Conservation (phyloP, 2,888 invertebrate genomes). For the Callosobruchus maculatus region DNA sequence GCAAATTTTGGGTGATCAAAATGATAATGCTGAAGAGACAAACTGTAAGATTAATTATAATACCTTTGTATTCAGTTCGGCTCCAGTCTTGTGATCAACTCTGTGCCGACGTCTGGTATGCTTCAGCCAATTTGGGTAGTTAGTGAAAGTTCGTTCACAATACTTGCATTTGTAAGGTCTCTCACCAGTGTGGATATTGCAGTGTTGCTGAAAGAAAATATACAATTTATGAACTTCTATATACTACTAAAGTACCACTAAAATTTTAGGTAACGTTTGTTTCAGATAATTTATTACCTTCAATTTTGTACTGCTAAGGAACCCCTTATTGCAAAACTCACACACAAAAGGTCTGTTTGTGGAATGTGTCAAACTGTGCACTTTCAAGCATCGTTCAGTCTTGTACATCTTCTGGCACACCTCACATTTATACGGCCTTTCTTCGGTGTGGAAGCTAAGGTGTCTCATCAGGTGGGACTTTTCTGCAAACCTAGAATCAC, state of each 20-base stretch:
- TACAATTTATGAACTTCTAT: neutral
- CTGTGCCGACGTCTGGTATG: slow-evolving; percentile 57
- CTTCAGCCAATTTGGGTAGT: slow-evolving; percentile 58
- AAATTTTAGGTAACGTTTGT: too few species aligned
- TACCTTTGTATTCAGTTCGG: slow-evolving; percentile 25
- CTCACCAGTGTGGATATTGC: slow-evolving; percentile 56
- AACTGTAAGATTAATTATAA: too few species aligned
- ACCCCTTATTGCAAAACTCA: slow-evolving; percentile 55
- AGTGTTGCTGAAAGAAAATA: slow-evolving; percentile 48
- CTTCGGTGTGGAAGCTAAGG: slow-evolving; percentile 47
- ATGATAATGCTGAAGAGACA: too few species aligned
- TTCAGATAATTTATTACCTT: too few species aligned
- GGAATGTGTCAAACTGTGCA: slow-evolving; percentile 55
- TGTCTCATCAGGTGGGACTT: slow-evolving; percentile 48
- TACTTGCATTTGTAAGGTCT: slow-evolving; percentile 56
- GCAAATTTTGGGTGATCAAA: too few species aligned
- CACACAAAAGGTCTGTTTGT: slow-evolving; percentile 55
- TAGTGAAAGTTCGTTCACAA: slow-evolving; percentile 56
- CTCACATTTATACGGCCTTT: slow-evolving; percentile 48
- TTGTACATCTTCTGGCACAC: slow-evolving; percentile 56
- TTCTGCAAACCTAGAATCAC: slow-evolving; percentile 44
- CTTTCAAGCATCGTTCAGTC: slow-evolving; percentile 57
- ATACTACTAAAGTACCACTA: too few species aligned
- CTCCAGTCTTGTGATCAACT: slow-evolving; percentile 45
- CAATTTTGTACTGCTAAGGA: slow-evolving; percentile 56